A percentile compares a stretch with the other conserved stretches of the same genome.
Conservation (phyloP, 2,113 vertebrate genomes). For the Corythaixoides concolor region DNA sequence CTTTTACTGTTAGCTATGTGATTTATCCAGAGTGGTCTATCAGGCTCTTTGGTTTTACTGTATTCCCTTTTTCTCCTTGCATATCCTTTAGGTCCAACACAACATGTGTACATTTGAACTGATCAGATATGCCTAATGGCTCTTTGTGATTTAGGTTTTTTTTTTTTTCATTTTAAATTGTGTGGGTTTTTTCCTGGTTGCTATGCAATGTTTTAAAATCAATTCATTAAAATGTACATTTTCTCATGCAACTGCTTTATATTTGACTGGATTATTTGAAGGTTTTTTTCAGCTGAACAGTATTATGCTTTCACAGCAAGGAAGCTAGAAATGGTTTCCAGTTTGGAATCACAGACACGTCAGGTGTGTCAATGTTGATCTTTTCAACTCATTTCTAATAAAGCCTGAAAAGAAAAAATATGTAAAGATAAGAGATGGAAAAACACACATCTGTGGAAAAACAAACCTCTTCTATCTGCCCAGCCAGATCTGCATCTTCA, state of each 20-base stretch:
- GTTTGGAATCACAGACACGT: background rate
- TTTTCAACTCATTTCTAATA: conserved; percentile 34
- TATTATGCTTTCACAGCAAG: background rate
- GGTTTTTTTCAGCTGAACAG: background rate
- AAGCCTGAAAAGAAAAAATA: background rate
- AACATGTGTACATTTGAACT: background rate
- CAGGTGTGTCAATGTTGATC: conserved; percentile 1
- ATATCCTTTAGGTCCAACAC: background rate
- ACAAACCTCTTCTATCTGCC: conserved; percentile 7
- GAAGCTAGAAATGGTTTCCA: background rate
- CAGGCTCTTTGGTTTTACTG: background rate
- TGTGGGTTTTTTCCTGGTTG: background rate
- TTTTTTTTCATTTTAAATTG: background rate
- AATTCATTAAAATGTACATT: conserved; percentile 8
- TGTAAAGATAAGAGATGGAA: background rate
- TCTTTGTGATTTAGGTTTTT: background rate
- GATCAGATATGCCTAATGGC: background rate
- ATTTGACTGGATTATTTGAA: background rate
- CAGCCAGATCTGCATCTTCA: conserved; percentile 21
- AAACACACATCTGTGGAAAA: conserved; percentile 23
- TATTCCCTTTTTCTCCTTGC: background rate
- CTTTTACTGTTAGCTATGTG: background rate
- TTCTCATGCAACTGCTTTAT: background rate
- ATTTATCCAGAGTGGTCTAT: background rate
- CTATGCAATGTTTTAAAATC: background rate